Evolutionary conservation across 2,888 invertebrate species (phyloP).

Genomic region (Deilephila porcellus): DNA sequence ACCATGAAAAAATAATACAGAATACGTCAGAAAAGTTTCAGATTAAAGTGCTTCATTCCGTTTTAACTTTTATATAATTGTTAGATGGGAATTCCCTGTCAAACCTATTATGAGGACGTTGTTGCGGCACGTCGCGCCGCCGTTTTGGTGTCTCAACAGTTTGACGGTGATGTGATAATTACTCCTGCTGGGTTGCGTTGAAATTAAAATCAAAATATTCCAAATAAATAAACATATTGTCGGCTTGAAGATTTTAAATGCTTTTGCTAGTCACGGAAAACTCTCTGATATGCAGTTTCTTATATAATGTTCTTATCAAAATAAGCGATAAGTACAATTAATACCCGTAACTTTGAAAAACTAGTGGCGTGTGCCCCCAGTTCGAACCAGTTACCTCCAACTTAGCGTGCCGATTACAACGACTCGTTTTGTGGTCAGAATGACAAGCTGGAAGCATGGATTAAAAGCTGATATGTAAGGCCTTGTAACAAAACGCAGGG

Average conservation of each 20-base stretch:
- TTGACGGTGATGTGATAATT: background rate
- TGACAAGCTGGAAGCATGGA: background rate
- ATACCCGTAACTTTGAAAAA: no score
- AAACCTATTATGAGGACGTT: background rate
- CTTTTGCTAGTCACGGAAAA: no score
- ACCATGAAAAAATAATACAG: slow-evolving; percentile 37
- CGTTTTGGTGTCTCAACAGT: background rate
- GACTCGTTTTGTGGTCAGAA: background rate
- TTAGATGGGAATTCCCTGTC: slow-evolving; percentile 37
- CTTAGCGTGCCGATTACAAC: no score
- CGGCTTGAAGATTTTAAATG: no score
- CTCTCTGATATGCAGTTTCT: no score
- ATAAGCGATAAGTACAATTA: no score
- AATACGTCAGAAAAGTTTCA: slow-evolving; percentile 50
- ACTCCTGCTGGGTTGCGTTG: background rate
- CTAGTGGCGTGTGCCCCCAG: no score
- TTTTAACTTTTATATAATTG: slow-evolving; percentile 57
- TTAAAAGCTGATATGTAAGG: background rate
- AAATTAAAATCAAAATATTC: no score
- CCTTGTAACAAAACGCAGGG: background rate
- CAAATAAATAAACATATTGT: no score
- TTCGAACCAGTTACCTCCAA: no score
- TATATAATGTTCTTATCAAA: no score
- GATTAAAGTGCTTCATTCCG: slow-evolving; percentile 60
- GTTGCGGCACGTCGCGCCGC: background rate